Evolutionary conservation across 2,797 vertebrate species (phyloP).

Genomic region (Lithobates pipiens): DNA sequence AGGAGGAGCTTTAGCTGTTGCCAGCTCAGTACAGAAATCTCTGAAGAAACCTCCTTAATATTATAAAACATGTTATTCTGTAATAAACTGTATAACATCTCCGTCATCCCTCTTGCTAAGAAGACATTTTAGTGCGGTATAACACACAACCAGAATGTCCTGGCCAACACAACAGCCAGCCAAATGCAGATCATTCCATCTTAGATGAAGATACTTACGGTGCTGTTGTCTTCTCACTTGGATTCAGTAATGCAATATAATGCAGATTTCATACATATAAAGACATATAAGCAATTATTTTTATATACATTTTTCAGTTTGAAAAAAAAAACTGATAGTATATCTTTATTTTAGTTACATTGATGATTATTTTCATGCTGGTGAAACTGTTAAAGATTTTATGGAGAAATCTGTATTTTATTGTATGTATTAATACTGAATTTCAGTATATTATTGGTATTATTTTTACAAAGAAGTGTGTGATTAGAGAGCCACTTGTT

Average conservation of each 20-base stretch:
- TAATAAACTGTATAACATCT: not conserved
- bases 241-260: not conserved
- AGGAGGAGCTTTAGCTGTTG: constrained; percentile 79
- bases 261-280: no score
- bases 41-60: constrained; percentile 75
- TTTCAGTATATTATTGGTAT: no score
- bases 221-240: not conserved
- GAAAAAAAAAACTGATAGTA: not conserved
- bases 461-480: no score
- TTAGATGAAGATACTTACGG: not conserved
- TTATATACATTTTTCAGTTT: not conserved
- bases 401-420: not conserved
- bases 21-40: constrained; percentile 73
- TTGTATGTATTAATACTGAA: no score
- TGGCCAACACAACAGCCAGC: no score
- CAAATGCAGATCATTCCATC: constrained; percentile 4
- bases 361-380: not conserved
- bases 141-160: not conserved
- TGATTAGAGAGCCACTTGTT: no score
- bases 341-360: not conserved
- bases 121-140: not conserved
- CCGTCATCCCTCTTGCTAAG: not conserved
- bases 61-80: not conserved
- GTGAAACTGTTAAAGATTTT: not conserved
- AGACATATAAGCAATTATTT: not conserved